Evolutionary conservation across 2,797 vertebrate genomes (phyloP).

Genomic region (Limosa lapponica): DNA sequence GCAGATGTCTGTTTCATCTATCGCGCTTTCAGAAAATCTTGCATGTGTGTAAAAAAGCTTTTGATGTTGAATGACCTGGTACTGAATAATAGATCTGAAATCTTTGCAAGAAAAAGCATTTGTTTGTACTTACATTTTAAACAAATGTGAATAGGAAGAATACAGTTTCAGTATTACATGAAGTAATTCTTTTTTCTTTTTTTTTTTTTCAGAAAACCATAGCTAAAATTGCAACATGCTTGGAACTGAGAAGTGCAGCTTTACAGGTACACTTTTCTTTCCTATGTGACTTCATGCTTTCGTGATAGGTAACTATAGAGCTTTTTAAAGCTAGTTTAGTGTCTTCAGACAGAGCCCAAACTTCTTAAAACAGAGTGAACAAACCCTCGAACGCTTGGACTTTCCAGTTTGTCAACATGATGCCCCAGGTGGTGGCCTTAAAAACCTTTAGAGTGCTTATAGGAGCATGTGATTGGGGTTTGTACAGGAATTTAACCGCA

Average conservation of each 20-base stretch:
- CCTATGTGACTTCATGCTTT: not conserved
- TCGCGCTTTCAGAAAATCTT: not conserved
- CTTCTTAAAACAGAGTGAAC: not conserved
- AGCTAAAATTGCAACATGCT: constrained; percentile 96
- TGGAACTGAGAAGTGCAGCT: constrained; percentile 94
- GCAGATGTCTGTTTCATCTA: not conserved
- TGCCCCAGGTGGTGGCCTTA: not conserved
- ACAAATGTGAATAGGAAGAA: not conserved
- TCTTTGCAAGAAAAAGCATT: not conserved
- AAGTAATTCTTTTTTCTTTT: not conserved
- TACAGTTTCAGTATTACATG: not conserved
- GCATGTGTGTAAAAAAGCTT: not conserved
- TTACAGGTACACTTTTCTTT: constrained; percentile 86
- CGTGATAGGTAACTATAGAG: not conserved
- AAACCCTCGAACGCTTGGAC: not conserved
- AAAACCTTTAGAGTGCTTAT: not conserved
- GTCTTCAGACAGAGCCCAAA: not conserved
- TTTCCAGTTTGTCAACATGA: not conserved
- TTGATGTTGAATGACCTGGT: not conserved
- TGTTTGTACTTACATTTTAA: not conserved
- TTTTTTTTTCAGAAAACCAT: constrained; percentile 87
- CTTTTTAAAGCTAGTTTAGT: not conserved
- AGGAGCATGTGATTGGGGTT: not conserved
- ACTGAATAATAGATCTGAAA: not conserved
- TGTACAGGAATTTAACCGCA: not conserved